Evolutionary conservation across 1,140 invertebrate species (phyloP).

Genomic region (Drosophila mayri): DNA sequence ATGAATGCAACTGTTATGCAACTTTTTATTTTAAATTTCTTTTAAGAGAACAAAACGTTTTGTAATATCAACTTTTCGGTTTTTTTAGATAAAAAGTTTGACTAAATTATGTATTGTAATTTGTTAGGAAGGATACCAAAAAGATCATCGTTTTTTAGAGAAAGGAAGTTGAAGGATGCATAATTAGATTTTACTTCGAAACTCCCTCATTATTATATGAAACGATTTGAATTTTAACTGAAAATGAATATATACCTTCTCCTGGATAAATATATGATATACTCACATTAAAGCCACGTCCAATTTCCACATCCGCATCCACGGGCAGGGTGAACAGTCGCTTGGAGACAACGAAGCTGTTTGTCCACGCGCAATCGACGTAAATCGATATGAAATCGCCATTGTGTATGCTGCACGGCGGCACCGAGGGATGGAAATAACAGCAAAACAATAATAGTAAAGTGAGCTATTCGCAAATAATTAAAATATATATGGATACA

Average conservation of each 20-base stretch:
- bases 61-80: too few relatives aligned
- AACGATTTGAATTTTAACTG: too few relatives aligned
- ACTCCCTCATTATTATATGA: too few relatives aligned
- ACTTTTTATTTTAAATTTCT: too few relatives aligned
- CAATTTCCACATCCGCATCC: slow-evolving; percentile 84
- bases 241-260: neutral
- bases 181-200: neutral
- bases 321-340: slow-evolving; percentile 77
- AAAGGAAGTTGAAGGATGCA: neutral
- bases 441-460: slow-evolving; percentile 49
- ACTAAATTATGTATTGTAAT: too few relatives aligned
- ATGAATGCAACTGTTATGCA: slow-evolving; percentile 25
- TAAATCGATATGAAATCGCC: slow-evolving; percentile 85
- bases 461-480: slow-evolving; percentile 64
- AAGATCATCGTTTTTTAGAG: neutral
- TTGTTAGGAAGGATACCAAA: neutral
- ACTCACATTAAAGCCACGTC: slow-evolving; percentile 84
- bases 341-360: slow-evolving; percentile 84
- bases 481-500: slow-evolving; percentile 64
- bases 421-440: slow-evolving; percentile 25
- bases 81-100: too few relatives aligned
- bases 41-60: neutral
- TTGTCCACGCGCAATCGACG: slow-evolving; percentile 83
- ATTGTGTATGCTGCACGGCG: slow-evolving; percentile 76
- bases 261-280: neutral